Evolutionary conservation across 2,888 invertebrate genomes (phyloP), one percentile per base, ranked within the genome.

Genomic region (Autographa pulchrina): DNA sequence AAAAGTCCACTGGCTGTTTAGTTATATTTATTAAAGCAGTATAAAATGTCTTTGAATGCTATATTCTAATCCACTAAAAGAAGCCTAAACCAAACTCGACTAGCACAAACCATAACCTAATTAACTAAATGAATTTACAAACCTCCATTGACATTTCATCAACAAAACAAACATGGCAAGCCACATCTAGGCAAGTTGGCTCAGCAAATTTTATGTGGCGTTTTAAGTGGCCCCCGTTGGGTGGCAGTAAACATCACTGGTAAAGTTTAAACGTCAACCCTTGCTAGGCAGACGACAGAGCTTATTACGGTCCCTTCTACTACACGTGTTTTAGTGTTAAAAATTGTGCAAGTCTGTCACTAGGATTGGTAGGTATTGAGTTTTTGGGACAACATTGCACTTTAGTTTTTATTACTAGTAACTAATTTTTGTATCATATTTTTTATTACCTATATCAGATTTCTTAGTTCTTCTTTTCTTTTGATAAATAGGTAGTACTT

Each of bases 201-300:
- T 78, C 83, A 86, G 72, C 78, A 81, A 88, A 87, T 89, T 91
- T 91, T 89, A 92, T 89, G 90, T 87, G 87, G 88, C 84, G 85
- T 87, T 85, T 91, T 92, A 93, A 93, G 92, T 93, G 92, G 89
- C 87, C 85, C 81, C 85, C 78, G 84, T 84, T 78, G 86, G 86
- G 89, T 25, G 83, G 89, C 85, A 91, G 92, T 93, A 93, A 93
- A 93, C 93, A 93, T 88, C 87, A 89, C 88, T 89, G 89, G 87
- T 89, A 89, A 92, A 93, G 91, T 93, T 93, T 92, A 90, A 93
- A 90, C 91, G 92, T 90, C 92, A 93, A 91, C 92, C 93, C 92
- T 90, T 86, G 80, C 85, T 87, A 87, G 87, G 86, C 86, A 87
- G 89, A 87, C 88, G 88, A 86, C 82, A 80, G 85, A 87, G 92